Base-by-base conservation (phyloP, 2,797 vertebrate species). In the Pteronotus mesoamericanus region DNA sequence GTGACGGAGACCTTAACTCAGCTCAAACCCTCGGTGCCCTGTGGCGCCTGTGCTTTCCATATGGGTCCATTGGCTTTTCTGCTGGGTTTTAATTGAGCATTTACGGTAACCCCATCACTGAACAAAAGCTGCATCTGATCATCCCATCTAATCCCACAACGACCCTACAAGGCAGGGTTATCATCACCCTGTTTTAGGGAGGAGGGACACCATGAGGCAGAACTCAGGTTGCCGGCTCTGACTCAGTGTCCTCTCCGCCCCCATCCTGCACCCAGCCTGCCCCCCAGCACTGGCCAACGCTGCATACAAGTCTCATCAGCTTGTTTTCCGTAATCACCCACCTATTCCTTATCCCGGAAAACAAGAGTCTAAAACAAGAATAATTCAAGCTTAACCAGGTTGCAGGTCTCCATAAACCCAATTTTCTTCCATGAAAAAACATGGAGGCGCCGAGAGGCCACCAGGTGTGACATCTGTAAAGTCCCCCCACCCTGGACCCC, bases 181-280 rank as follows among this genome's bases (percentile, higher is more conserved):
- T 10, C 3, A 9, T 6, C 15, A 6, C 37, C 3, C 55, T 9
- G 7, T 32, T 87, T 46, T 66, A 55, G 2, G 84, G 68, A 95
- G 26, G 22, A 93, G 69, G 59, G 86, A 53, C 46, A 16, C 32
- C 37, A 72, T 11, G 14, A 9, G 55, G 75, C 39, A 21, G 5
- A 74, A 29, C 72, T 46, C 9, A 1, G 53, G 42, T 5, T 29
- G 37, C 15, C 8, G 74, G 19, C 42, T 61, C n/a, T n/a, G 5
- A 15, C 9, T 75, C 9, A 5, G 8, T 4, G 61, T n/a, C 57
- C 21, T 9, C 11, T 24, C 39, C 44, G 22, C 18, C 29, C 37
- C n/a, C n/a, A n/a, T n/a, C n/a, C n/a, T n/a, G n/a, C n/a, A n/a
- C 15, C 1, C 39, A 5, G 5, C 21, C 16, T 22, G 1, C 1